Evolutionary conservation across 2,113 vertebrate genomes (phyloP).

Genomic region (Dicrurus megarhynchus): DNA sequence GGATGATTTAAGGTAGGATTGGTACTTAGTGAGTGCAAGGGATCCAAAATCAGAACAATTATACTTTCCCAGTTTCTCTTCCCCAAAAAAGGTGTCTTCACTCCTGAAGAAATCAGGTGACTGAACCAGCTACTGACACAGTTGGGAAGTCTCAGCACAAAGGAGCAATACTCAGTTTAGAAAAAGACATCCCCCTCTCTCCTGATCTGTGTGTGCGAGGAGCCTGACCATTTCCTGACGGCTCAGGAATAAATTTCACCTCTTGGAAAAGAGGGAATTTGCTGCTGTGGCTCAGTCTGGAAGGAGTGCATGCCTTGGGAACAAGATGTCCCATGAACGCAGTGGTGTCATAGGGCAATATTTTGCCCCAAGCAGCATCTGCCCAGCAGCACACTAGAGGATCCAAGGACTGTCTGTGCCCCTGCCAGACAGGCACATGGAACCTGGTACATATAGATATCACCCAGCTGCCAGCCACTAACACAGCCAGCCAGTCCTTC

Average conservation of each 20-base stretch:
- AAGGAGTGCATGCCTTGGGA: background rate
- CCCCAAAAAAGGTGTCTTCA: background rate
- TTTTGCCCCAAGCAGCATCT: background rate
- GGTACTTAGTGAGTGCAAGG: background rate
- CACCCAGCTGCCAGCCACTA: background rate
- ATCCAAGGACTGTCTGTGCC: background rate
- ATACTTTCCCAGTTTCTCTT: background rate
- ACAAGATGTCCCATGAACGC: background rate
- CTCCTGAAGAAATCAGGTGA: background rate
- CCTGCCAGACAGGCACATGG: background rate
- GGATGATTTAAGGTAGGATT: background rate
- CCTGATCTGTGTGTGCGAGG: rapidly evolving
- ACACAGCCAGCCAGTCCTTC: background rate
- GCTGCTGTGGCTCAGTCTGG: background rate
- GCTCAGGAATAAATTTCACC: background rate
- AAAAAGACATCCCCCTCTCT: background rate
- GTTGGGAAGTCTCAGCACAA: background rate
- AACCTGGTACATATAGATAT: background rate
- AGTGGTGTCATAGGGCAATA: background rate
- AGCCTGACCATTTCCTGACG: rapidly evolving
- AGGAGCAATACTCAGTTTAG: background rate
- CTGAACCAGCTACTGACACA: background rate
- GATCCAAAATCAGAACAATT: background rate
- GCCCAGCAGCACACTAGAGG: background rate
- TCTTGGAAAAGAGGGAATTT: background rate